Evolutionary conservation across 2,888 invertebrate genomes (phyloP), one percentile per base, ranked within the genome.

Genomic region (Acanthococcus lagerstroemiae): DNA sequence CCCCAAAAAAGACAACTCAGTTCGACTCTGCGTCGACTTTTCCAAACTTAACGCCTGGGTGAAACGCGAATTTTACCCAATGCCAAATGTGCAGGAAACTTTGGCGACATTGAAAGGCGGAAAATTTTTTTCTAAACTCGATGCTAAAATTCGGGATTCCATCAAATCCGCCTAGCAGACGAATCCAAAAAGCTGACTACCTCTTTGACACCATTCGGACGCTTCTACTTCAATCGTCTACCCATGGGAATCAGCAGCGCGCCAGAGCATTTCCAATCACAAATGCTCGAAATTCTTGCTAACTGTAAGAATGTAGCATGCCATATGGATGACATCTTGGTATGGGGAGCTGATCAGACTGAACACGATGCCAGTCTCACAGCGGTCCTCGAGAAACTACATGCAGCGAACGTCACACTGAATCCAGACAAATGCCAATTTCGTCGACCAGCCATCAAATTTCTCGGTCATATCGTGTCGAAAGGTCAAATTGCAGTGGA

Each of bases 11-110:
- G 69, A 72, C 67, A 72, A 70, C 2, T 73, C 72, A 27, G 72
- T 74, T 17, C 60, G 73, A 30, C 67, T 74, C 19, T 74, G 73
- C 67, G n/a, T 74, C n/a, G 73, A 74, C 68, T 72, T 73, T 7
- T 69, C 68, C 48, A 52, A 73, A 65, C 67, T 74, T 57, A 75
- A 74, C 67, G 61, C 66, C 26, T 67, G 56, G 21, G 71, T 74
- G 7, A 66, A 69, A 60, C 52, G 71, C 50, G 69, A 71, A 26
- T 67, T 72, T 66, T 71, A 67, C 69, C 69, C 69, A 44, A 70
- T 74, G 15, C 72, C 73, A 3, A 71, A 68, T 6, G 70, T 73
- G 25, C 72, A 73, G 22, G 72, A 74, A 67, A 60, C 73, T n/a
- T 67, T 70, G 52, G 55, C 69, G 12, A 69, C 72, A 70, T 67